Percentiles rank a stretch among this genome's conserved stretches.
Evolutionary conservation across 2,888 invertebrate species (phyloP).

Genomic region (Drosophila sordidula): DNA sequence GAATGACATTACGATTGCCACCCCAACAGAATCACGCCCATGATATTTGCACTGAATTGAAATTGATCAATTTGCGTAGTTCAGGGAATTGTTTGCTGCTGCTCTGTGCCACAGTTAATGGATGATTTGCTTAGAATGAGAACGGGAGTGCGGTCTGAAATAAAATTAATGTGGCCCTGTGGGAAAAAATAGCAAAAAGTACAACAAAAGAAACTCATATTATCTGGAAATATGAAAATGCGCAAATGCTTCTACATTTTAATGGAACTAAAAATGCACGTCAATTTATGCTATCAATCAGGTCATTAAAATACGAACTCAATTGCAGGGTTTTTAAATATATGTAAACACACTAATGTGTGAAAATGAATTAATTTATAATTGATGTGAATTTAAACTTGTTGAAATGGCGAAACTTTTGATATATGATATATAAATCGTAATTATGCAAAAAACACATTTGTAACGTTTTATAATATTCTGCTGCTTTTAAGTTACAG

Average conservation of each 20-base stretch:
- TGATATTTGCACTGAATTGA: slow-evolving; percentile 77
- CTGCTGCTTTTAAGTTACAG: not conserved
- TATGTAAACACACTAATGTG: not conserved
- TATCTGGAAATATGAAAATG: slow-evolving; percentile 27
- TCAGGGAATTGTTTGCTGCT: slow-evolving; percentile 68
- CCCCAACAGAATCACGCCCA: slow-evolving; percentile 67
- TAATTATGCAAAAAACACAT: not conserved
- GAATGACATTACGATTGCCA: slow-evolving; percentile 56
- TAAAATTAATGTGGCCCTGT: slow-evolving; percentile 59
- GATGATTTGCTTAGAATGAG: slow-evolving; percentile 53
- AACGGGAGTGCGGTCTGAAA: slow-evolving; percentile 31
- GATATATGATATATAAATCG: not conserved
- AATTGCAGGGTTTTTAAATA: slow-evolving; percentile 8
- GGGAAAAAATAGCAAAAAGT: slow-evolving; percentile 24
- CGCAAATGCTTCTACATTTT: slow-evolving; percentile 16
- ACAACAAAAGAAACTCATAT: slow-evolving; percentile 7
- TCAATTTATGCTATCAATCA: slow-evolving; percentile 9
- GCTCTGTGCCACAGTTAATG: slow-evolving; percentile 64
- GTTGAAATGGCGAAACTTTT: not conserved
- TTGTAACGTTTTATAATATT: not conserved
- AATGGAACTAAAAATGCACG: slow-evolving; percentile 19
- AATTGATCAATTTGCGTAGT: slow-evolving; percentile 80
- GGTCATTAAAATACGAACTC: slow-evolving; percentile 7
- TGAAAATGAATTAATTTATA: not conserved
- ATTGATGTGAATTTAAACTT: not conserved